phyloP scores from a whole-genome alignment of 2,113 vertebrate genomes.

The Calyptommatus sinebrachiatus region DNA sequence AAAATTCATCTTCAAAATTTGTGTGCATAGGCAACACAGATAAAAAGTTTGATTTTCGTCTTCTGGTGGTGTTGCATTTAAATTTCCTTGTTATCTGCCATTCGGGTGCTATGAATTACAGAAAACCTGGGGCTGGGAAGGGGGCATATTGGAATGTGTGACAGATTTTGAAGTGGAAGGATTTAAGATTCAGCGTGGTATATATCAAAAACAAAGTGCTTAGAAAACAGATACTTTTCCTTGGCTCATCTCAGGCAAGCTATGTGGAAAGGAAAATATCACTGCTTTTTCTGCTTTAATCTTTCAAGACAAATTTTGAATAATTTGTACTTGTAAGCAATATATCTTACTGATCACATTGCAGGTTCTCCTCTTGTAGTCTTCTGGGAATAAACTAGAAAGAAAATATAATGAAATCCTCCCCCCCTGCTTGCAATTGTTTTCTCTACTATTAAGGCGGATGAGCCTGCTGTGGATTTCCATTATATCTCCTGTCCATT shows the following conservation, averaged over 20 bases:
- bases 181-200: constrained; percentile 36
- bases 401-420: too few relatives aligned
- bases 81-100: constrained; percentile 59
- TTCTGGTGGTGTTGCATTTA: constrained; percentile 53
- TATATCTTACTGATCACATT: background rate
- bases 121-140: constrained; percentile 26
- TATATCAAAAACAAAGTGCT: constrained; percentile 24
- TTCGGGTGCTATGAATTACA: constrained; percentile 44
- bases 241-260: background rate
- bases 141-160: constrained; percentile 39
- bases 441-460: too few relatives aligned
- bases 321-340: background rate
- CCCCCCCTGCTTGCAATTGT: too few relatives aligned
- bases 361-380: too few relatives aligned
- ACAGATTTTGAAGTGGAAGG: constrained; percentile 36
- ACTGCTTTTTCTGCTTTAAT: constrained; percentile 17
- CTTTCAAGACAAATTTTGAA: too few relatives aligned
- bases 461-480: too few relatives aligned
- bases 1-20: constrained; percentile 62
- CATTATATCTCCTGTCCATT: too few relatives aligned
- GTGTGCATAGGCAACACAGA: constrained; percentile 41
- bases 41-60: constrained; percentile 17
- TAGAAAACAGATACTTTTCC: constrained; percentile 19
- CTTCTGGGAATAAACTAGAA: too few relatives aligned
- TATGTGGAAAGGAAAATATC: constrained; percentile 9